Evolutionary conservation across 2,113 vertebrate species (phyloP).

Genomic region (Nothoprocta pentlandii): DNA sequence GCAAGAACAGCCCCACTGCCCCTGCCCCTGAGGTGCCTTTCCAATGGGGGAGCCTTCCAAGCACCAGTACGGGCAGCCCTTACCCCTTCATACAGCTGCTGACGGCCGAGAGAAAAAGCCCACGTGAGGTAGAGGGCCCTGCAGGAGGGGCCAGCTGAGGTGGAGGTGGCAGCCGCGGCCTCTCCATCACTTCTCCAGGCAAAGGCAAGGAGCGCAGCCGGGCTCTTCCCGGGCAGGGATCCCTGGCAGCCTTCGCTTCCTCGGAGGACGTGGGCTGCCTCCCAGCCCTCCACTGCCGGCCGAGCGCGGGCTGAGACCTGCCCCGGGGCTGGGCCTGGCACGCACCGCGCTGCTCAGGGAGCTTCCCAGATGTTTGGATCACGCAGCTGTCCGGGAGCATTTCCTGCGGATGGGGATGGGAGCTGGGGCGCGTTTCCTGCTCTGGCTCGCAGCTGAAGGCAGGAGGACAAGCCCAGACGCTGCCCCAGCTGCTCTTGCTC

Average conservation of each 20-base stretch:
- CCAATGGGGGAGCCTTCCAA: not conserved
- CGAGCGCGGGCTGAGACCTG: not conserved
- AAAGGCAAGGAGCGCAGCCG: not conserved
- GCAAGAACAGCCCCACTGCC: not conserved
- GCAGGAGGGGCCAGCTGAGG: not conserved
- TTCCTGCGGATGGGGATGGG: constrained; percentile 60
- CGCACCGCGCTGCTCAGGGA: constrained; percentile 13
- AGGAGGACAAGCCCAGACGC: not conserved
- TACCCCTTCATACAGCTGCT: not conserved
- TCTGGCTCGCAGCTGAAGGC: constrained; percentile 23
- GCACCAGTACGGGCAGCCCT: not conserved
- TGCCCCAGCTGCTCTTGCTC: not conserved
- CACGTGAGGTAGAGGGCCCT: not conserved
- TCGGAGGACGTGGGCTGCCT: not conserved
- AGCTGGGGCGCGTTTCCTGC: constrained; percentile 54
- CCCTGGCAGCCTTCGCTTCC: not conserved
- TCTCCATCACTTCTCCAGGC: not conserved
- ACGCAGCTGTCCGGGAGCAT: constrained; percentile 56
- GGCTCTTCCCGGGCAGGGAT: not conserved
- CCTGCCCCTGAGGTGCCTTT: not conserved
- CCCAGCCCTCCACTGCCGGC: not conserved
- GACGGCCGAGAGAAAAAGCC: not conserved
- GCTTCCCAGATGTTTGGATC: constrained; percentile 60
- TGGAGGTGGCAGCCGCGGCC: not conserved
- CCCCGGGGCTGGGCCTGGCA: constrained; percentile 15